phyloP scores from a whole-genome alignment of 2,113 vertebrate species.

The Urocynchramus pylzowi region DNA sequence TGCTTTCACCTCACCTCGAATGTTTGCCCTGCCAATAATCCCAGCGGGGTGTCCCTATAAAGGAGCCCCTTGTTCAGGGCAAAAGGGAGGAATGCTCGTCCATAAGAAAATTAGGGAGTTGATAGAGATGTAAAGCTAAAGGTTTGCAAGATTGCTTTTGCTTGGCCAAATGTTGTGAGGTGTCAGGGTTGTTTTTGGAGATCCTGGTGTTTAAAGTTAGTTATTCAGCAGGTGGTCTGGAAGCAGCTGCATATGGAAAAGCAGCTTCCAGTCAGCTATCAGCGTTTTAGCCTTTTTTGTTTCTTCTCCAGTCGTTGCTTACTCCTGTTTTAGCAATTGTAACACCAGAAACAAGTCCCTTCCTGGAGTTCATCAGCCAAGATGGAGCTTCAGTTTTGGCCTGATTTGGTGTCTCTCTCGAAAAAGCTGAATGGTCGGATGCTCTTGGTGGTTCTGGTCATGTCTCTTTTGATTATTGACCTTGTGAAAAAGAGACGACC shows the following conservation, averaged over 20 bases:
- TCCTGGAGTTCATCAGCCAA: neutral
- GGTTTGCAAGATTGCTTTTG: neutral
- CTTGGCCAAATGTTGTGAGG: neutral
- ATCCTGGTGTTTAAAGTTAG: neutral
- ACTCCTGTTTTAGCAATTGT: neutral
- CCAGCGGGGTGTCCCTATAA: constrained; percentile 5
- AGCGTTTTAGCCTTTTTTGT: neutral
- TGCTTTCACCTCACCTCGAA: constrained; percentile 40
- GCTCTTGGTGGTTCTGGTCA: constrained; percentile 61
- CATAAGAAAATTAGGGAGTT: neutral
- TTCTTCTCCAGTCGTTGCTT: neutral
- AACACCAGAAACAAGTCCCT: neutral
- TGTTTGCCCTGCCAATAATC: constrained; percentile 16
- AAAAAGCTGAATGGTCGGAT: constrained; percentile 32
- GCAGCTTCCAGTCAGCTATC: neutral
- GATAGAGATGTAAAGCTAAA: neutral
- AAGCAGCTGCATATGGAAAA: neutral
- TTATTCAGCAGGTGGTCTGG: neutral
- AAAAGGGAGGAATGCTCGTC: neutral
- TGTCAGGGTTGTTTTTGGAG: neutral
- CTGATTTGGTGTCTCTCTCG: neutral
- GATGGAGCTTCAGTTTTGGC: constrained; percentile 32
- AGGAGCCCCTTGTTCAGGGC: neutral
- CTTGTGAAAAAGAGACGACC: constrained; percentile 70
- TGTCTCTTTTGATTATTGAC: constrained; percentile 65